Evolutionary conservation across 2,797 vertebrate genomes (phyloP), one percentile per base, ranked within the genome.

Genomic region (Tamandua tetradactyla): DNA sequence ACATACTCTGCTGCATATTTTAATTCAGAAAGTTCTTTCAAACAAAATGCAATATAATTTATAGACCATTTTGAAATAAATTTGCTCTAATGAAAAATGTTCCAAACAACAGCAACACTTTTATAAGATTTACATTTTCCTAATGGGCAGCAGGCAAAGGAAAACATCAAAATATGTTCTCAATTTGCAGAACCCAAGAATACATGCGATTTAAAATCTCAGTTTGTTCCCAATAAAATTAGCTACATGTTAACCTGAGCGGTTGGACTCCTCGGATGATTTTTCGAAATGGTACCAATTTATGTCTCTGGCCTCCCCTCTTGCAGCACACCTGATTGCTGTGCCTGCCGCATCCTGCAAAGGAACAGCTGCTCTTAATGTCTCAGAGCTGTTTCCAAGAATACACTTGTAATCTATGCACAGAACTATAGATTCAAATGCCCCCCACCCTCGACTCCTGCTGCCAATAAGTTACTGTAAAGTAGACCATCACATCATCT

Each of bases 331-430:
- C 52, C 94, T 96, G 83, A 94, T 35, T 91, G 76, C 71, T 42
- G 62, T 87, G 85, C 78, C 96, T 96, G 69, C 89, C 92, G 59
- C 10, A 78, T 96, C 82, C 94, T 78, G 78, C 78, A 69, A 97
- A 93, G 83, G 91, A 97, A 95, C 93, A 96, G 88, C 95, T 97
- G 93, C 57, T 97, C 78, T 40, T 74, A 87, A 87, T 93, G 87
- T 89, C 88, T 96, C 79, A 5, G 47, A 85, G 40, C 84, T 47
- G 61, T 78, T 95, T 95, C 93, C 64, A 71, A 47, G 69, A 96
- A 93, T 42, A 79, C 5, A 25, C 59, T 27, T 9, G n/a, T 15
- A 35, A 52, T 44, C 49, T 5, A 0, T 11, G 30, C 30, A 30
- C 68, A 71, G 44, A 87, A 59, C 55, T 42, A 1, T 35, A 72